Evolutionary conservation across 2,113 vertebrate species (phyloP), one percentile per base, ranked within the genome.

Genomic region (Halcyon senegalensis): DNA sequence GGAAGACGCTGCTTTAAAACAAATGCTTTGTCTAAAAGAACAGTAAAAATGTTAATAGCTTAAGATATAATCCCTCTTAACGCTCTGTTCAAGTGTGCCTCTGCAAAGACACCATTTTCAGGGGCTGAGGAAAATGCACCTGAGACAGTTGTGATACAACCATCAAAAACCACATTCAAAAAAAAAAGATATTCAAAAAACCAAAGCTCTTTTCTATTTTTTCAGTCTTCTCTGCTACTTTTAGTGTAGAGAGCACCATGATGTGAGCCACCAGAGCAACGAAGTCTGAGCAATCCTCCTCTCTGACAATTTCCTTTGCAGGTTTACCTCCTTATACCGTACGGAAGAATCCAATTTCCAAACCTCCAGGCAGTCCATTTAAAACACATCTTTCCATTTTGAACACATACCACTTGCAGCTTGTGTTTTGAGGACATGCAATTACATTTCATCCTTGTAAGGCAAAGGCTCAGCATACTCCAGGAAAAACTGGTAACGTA

Each of bases 271-370:
- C 73, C 84, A 28, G 48, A 92, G 43, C 56, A 89, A 37, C 4
- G 0, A 13, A 41, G 74, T n/a, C 7, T 5, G 59, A 90, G 66
- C 73, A 73, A 41, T 7, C 33, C 68, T 91, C 51, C 39, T 16
- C 5, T 41, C 88, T 81, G 41, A 67, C 58, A 83, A 67, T 37
- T 75, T 51, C 62, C 43, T 64, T 41, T 74, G 63, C 83, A 91
- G 50, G 41, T 92, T 69, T 89, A 31, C 62, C 58, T 87, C 2
- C n/a, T 63, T 25, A 28, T 18, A 56, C 73, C 24, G 16, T n/a
- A 53, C 73, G 63, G 79, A 90, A 90, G 56, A 96, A 96, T 89
- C 74, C 87, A 87, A 97, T 94, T 97, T 95, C 84, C 70, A 74
- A 59, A 70, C 43, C 93, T 87, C 16, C 87, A 89, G 92, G 91